Evolutionary conservation across 2,113 vertebrate species (phyloP), one percentile per base, ranked within the genome.

Genomic region (Noctilio leporinus): DNA sequence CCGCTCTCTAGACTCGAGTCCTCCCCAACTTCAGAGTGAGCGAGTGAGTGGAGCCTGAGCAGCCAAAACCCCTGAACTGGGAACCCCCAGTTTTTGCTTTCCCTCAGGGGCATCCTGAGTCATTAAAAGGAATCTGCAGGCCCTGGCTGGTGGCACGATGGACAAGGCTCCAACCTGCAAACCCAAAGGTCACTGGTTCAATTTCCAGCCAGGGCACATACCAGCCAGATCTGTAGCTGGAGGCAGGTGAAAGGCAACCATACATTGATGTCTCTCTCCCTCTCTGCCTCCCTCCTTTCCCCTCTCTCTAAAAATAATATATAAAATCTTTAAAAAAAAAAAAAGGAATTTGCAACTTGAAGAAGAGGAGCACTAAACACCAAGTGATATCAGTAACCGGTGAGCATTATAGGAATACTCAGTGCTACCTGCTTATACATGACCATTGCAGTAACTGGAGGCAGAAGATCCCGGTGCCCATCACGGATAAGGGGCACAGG

Each of bases 81-180:
- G 20, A 38, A 47, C 12, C 45, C 76, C 16, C 3, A 73, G 33
- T 30, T 89, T 24, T 26, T 28, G 38, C 5, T 47, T 90, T 90
- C 55, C 70, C 51, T 89, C 15, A 43, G 22, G 35, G 49, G 26
- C 47, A 94, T 64, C 43, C 57, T 51, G 33, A 94, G 40, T 40
- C 86, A 89, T 73, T 4, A 89, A 55, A 89, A 94, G 26, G 26
- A 81, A 84, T 82, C 35, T 95, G 26, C n/a, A 94, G n/a, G n/a
- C n/a, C n/a, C n/a, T n/a, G n/a, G n/a, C n/a, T n/a, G n/a, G n/a
- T n/a, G n/a, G n/a, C n/a, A n/a, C n/a, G n/a, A n/a, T n/a, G n/a
- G n/a, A n/a, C n/a, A n/a, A n/a, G n/a, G n/a, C n/a, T n/a, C n/a
- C n/a, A n/a, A n/a, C n/a, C n/a, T n/a, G n/a, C n/a, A n/a, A n/a